phyloP scores from a whole-genome alignment of 2,113 vertebrate genomes.

The Aldabrachelys gigantea region DNA sequence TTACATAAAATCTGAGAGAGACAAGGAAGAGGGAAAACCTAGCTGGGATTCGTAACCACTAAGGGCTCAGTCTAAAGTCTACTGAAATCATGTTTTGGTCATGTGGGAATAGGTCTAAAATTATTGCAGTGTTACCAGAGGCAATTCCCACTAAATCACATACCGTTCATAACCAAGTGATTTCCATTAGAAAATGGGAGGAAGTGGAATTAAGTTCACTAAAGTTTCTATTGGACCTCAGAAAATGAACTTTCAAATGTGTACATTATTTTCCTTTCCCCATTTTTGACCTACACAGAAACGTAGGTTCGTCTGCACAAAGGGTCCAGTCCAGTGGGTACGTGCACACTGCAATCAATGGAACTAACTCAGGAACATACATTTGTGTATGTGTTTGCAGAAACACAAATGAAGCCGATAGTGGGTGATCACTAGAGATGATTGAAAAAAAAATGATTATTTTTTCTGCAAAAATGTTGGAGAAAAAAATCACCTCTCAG shows the following conservation, averaged over 20 bases:
- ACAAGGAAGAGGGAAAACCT: not conserved
- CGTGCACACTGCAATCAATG: not conserved
- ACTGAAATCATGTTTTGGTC: not conserved
- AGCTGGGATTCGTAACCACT: not conserved
- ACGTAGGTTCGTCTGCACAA: not conserved
- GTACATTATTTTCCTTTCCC: not conserved
- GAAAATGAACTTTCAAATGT: not conserved
- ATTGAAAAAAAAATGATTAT: not conserved
- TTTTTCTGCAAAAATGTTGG: not conserved
- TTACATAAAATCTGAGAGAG: not conserved
- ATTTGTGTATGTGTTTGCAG: not conserved
- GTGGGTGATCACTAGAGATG: not conserved
- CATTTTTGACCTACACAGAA: not conserved
- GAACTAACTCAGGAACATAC: conserved; percentile 11
- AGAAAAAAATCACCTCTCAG: not conserved
- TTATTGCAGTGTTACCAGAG: not conserved
- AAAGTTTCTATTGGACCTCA: not conserved
- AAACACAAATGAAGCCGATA: not conserved
- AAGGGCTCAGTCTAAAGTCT: not conserved
- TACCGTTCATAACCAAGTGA: not conserved
- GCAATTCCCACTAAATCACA: not conserved
- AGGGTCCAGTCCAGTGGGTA: not conserved
- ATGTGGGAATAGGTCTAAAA: not conserved
- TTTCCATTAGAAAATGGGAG: not conserved
- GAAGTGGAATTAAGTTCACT: not conserved